Evolutionary conservation across 2,888 invertebrate species (phyloP), one percentile per base, ranked within the genome.

Genomic region (Caenorhabditis sinica): DNA sequence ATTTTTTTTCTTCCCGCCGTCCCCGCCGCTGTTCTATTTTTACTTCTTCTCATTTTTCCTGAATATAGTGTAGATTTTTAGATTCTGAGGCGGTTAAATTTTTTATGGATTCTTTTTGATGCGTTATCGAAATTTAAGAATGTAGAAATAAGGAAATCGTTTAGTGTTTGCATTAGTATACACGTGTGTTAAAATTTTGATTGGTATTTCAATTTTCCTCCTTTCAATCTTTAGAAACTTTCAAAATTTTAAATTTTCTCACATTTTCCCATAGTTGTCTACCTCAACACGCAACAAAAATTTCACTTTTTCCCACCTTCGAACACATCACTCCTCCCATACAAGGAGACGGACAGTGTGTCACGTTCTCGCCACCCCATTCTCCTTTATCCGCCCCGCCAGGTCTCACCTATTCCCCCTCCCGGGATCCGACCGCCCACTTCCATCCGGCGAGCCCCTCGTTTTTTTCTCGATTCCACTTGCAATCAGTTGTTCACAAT

Each of bases 401-500:
- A 20, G 33, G 53, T 65, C 79, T 79, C 17, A 49, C 63, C 43
- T 71, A 72, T 72, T 58, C 58, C 25, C 36, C 56, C 40, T 20
- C 6, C n/a, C n/a, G 20, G 20, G 20, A 23, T 63, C 58, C 43
- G 80, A 72, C 80, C 80, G 72, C 80, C 80, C 80, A 72, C 79
- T 53, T 80, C 49, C 30, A 45, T 69, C 65, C 71, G 69, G 30
- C 40, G 72, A 72, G 80, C 80, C 66, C 63, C 69, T 69, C 58
- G 20, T 63, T 79, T 79, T 80, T 80, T 65, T 20, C 20, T 58
- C 60, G 25, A 65, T 80, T 80, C 80, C 49, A 33, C 43, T 56
- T 60, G 56, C 65, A 58, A 72, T 80, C 77, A 79, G 79, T 80
- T 80, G 72, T 72, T 72, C 80, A 49, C 56, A 65, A 43, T 45